phyloP scores from a whole-genome alignment of 2,797 vertebrate species.

The Holocentrus rufus region DNA sequence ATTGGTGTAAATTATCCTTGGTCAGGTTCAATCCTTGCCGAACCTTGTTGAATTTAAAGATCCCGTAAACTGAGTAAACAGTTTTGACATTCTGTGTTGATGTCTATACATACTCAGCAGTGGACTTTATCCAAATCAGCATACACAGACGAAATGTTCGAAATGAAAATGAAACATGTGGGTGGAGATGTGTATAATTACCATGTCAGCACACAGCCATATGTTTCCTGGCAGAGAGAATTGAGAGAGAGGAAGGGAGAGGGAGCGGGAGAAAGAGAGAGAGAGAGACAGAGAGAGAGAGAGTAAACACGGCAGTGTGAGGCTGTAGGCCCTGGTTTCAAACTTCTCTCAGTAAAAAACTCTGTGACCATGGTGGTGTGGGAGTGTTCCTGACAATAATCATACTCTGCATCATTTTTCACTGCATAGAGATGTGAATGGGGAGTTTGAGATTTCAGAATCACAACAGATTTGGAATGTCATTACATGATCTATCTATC shows the following conservation, averaged over 20 bases:
- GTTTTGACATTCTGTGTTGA: slow-evolving; percentile 32
- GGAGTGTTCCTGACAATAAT: slow-evolving; percentile 20
- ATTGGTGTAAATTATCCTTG: neutral
- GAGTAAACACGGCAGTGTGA: slow-evolving; percentile 43
- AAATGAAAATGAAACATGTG: slow-evolving; percentile 51
- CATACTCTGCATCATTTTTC: slow-evolving; percentile 4
- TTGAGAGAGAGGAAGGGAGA: slow-evolving; percentile 54
- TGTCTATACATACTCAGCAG: slow-evolving; percentile 15
- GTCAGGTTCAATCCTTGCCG: slow-evolving; percentile 5
- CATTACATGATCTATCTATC: neutral
- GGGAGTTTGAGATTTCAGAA: slow-evolving; percentile 10
- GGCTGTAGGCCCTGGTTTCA: slow-evolving; percentile 45
- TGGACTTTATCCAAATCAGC: slow-evolving; percentile 32
- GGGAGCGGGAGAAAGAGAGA: slow-evolving; percentile 21
- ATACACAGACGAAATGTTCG: slow-evolving; percentile 16
- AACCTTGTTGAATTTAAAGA: slow-evolving; percentile 9
- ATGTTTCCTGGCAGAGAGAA: slow-evolving; percentile 61
- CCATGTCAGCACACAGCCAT: slow-evolving; percentile 68
- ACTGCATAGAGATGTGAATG: neutral
- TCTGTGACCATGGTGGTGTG: slow-evolving; percentile 38
- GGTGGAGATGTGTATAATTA: slow-evolving; percentile 66
- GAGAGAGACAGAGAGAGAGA: slow-evolving; percentile 28
- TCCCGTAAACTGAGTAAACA: slow-evolving; percentile 18
- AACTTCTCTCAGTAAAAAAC: slow-evolving; percentile 43
- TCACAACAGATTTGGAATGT: neutral